phyloP scores from a whole-genome alignment of 2,113 vertebrate species.

The Callocephalon fimbriatum region DNA sequence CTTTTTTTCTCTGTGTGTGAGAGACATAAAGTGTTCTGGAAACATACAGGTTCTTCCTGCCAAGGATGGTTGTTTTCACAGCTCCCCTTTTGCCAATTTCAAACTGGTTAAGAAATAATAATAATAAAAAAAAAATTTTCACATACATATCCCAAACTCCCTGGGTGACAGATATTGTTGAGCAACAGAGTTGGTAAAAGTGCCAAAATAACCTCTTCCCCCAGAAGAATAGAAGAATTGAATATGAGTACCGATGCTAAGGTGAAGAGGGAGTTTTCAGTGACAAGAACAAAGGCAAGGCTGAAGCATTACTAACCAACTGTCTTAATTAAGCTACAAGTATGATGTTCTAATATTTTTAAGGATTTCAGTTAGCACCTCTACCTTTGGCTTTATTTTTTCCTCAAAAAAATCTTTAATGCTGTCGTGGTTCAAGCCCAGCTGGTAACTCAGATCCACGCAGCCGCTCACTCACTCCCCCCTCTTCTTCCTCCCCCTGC shows the following conservation, averaged over 20 bases:
- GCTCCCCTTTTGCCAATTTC: conserved; percentile 50
- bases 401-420: background rate
- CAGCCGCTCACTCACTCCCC: background rate
- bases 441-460: background rate
- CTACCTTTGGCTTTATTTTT: background rate
- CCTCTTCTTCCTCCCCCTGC: too few species aligned
- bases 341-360: conserved; percentile 1
- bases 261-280: background rate
- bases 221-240: background rate
- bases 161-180: background rate
- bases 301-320: conserved; percentile 4
- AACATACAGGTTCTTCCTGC: conserved; percentile 53
- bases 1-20: conserved; percentile 4
- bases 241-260: background rate
- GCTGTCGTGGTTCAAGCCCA: background rate
- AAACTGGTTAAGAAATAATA: conserved; percentile 37
- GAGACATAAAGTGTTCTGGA: conserved; percentile 61
- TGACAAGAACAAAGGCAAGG: conserved; percentile 26
- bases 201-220: conserved; percentile 35
- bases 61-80: conserved; percentile 56
- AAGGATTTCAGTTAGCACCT: background rate
- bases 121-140: background rate
- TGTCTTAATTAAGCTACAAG: conserved; percentile 43
- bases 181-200: background rate
- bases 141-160: background rate